Evolutionary conservation across 1,140 invertebrate genomes (phyloP).

Genomic region (Stenopsyche tienmushanensis): DNA sequence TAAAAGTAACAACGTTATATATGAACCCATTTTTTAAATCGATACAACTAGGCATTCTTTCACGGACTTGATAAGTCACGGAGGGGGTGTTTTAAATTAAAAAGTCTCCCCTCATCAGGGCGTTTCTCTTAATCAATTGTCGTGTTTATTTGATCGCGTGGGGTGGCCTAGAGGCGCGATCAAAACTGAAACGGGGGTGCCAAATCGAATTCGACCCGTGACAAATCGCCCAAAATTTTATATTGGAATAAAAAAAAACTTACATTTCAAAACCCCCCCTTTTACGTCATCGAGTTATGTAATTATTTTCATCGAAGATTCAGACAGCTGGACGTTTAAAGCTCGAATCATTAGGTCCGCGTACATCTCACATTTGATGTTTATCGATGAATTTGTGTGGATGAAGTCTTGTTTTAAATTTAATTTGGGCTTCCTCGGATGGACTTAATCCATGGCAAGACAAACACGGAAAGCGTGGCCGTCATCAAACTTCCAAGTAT

Average conservation of each 20-base stretch:
- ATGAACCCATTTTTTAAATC: too few species aligned
- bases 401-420: not conserved
- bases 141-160: conserved; percentile 27
- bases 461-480: not conserved
- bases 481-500: not conserved
- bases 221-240: conserved; percentile 17
- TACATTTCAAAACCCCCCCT: not conserved
- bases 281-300: too few species aligned
- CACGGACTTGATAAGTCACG: conserved; percentile 19
- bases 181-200: not conserved
- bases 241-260: conserved; percentile 23
- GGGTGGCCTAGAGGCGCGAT: not conserved
- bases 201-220: conserved; percentile 19
- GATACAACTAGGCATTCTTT: conserved; percentile 20
- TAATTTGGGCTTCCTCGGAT: not conserved
- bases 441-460: not conserved
- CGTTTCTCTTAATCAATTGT: conserved; percentile 30
- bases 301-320: too few species aligned
- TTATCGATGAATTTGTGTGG: not conserved
- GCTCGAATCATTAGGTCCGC: not conserved
- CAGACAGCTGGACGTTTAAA: not conserved
- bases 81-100: conserved; percentile 24
- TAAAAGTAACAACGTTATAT: too few species aligned
- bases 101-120: conserved; percentile 13
- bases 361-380: not conserved